phyloP scores from a whole-genome alignment of 2,113 vertebrate species.

The Alectura lathami region DNA sequence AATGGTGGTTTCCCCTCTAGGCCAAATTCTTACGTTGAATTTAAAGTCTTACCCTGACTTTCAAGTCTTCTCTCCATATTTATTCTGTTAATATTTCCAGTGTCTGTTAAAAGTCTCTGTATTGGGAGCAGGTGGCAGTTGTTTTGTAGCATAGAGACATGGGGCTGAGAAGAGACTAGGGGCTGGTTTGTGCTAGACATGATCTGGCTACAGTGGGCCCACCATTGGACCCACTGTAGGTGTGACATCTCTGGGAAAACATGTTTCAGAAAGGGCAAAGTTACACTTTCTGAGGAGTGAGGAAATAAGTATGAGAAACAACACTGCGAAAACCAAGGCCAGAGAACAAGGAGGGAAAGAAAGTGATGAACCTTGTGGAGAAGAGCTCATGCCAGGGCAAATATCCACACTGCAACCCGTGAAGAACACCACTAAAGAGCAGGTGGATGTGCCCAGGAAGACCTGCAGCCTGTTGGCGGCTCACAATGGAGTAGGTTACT shows the following conservation, averaged over 20 bases:
- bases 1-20: background rate
- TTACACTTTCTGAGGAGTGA: background rate
- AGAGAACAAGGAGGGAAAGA: background rate
- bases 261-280: background rate
- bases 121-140: fast-evolving
- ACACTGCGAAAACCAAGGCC: background rate
- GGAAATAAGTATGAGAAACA: background rate
- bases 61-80: background rate
- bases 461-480: background rate
- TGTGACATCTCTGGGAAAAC: fast-evolving
- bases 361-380: fast-evolving
- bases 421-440: background rate
- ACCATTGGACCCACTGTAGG: background rate
- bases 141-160: background rate
- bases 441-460: background rate
- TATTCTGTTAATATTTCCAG: background rate
- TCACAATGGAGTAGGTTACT: fast-evolving
- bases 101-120: background rate
- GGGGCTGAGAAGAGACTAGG: too few relatives aligned
- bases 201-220: fast-evolving
- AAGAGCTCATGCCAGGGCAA: background rate
- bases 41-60: background rate
- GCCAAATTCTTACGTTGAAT: background rate
- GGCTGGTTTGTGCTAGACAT: fast-evolving
- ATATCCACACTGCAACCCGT: background rate